A percentile compares a stretch with the other conserved stretches of the same genome.
These are phyloP conservation scores for Acanthopleura granulata DNA, from an alignment of 2,888 invertebrate genomes.

Conservation along the genomic window DNA sequence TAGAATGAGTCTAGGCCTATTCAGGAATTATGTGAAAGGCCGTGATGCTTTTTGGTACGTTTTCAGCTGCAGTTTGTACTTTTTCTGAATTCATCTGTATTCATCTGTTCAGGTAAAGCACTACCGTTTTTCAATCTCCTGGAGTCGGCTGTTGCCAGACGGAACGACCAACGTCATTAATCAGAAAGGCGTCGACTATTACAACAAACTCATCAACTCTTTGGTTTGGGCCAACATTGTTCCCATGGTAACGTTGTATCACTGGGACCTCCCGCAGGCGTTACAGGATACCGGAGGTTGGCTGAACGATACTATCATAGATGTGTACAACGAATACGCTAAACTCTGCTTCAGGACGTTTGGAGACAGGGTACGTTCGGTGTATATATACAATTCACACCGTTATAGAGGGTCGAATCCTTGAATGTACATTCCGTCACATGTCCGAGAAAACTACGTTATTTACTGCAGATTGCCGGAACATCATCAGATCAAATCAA, in stretches of 20 bases:
- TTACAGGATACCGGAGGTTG: conserved; percentile 68
- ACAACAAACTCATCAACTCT: conserved; percentile 82
- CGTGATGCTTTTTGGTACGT: not conserved
- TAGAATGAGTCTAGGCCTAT: too few species aligned
- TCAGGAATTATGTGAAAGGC: not conserved
- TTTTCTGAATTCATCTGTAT: not conserved
- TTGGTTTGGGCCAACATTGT: conserved; percentile 75
- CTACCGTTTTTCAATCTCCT: conserved; percentile 74
- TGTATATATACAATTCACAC: too few species aligned
- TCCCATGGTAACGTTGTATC: conserved; percentile 75
- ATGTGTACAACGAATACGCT: conserved; percentile 69
- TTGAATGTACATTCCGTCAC: too few species aligned
- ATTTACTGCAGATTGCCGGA: too few species aligned
- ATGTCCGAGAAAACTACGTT: too few species aligned
- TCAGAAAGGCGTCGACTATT: conserved; percentile 80
- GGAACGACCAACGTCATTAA: conserved; percentile 73
- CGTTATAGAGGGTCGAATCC: too few species aligned
- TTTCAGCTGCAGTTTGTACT: not conserved
- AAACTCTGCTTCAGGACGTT: conserved; percentile 64
- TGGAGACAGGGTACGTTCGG: conserved; percentile 63
- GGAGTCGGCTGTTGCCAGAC: conserved; percentile 81
- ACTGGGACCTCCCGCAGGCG: conserved; percentile 69
- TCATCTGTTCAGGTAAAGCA: conserved; percentile 27
- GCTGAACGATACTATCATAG: conserved; percentile 51
- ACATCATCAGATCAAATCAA: too few species aligned